These are phyloP conservation scores for Oncopodura yosiiana DNA, from an alignment of 1,140 invertebrate species.

Conservation along the genomic window DNA sequence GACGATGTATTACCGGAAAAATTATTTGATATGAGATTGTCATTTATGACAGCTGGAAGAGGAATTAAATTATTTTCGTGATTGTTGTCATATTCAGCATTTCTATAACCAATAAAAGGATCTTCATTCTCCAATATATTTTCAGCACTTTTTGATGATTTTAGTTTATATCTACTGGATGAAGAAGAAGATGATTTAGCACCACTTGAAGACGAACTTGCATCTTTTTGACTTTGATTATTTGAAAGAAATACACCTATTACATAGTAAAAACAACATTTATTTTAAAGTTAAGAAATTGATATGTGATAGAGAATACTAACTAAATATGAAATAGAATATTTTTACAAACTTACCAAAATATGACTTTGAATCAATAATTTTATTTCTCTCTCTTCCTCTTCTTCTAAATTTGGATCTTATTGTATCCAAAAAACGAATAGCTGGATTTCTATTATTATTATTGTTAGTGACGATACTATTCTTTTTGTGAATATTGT, in stretches of 20 bases:
- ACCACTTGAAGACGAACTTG: background rate
- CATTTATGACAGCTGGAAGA: background rate
- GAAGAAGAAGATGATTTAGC: background rate
- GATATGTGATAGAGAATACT: background rate
- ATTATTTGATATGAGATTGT: too few relatives aligned
- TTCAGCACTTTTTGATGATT: slow-evolving; percentile 20
- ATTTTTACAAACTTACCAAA: slow-evolving; percentile 23
- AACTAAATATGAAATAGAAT: slow-evolving; percentile 5
- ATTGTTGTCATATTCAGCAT: slow-evolving; percentile 1
- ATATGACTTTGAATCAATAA: slow-evolving; percentile 28
- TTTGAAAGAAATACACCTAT: slow-evolving; percentile 9
- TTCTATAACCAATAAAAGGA: background rate
- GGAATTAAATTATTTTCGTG: background rate
- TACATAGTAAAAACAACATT: background rate
- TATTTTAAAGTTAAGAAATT: background rate
- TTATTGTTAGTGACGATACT: background rate
- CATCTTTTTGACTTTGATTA: background rate
- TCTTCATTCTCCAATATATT: slow-evolving; percentile 12
- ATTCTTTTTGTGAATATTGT: background rate
- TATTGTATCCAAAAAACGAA: slow-evolving; percentile 26
- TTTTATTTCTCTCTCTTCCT: slow-evolving; percentile 23
- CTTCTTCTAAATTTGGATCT: slow-evolving; percentile 27
- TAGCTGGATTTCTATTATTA: slow-evolving; percentile 24
- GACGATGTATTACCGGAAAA: background rate
- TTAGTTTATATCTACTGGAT: slow-evolving; percentile 10